Base-by-base conservation (phyloP, 2,113 vertebrate species). In the Cervus canadensis region DNA sequence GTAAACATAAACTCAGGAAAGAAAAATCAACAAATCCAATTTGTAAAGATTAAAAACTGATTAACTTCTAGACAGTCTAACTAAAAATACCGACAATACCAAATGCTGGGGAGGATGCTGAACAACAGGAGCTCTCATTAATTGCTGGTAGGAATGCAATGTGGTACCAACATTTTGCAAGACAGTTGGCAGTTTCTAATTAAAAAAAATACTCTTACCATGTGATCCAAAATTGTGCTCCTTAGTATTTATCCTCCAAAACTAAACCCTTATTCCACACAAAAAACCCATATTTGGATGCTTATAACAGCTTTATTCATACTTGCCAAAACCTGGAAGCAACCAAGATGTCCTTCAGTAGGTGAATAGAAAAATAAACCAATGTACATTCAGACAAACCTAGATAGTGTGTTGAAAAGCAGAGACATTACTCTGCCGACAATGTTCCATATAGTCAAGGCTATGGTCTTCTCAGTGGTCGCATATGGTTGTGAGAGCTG, bases 241-340 rank as follows among this genome's bases (percentile, higher is more conserved):
- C 21, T 93, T 91, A 40, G 21, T 74, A 83, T 83, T 71, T 93
- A 85, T 36, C 43, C 56, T 23, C 52, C 21, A 56, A 85, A 93
- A 95, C 6, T 78, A 48, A 96, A 94, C 93, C 43, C 64, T 90
- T 96, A 84, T 56, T 91, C 57, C 52, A 33, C 33, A 81, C 64
- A 87, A 94, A 97, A 62, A 71, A 21, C 36, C 28, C 90, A 23
- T 5, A 50, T 21, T 17, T 85, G 25, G 57, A 84, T 96, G 28
- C 62, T 94, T 97, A 88, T 59, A 93, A 33, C 45, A 93, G 48
- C n/a, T 95, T 71, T 94, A 91, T 81, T 92, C 33, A 96, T 76
- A 97, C 82, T 87, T 91, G 71, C 50, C 95, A 94, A 94, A 95
- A 87, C 30, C 28, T 89, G 50, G 33, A 45, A 97, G 19, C 62